These are phyloP conservation scores for Cherax destructor DNA, from an alignment of 1,140 invertebrate genomes.

Conservation along the genomic window DNA sequence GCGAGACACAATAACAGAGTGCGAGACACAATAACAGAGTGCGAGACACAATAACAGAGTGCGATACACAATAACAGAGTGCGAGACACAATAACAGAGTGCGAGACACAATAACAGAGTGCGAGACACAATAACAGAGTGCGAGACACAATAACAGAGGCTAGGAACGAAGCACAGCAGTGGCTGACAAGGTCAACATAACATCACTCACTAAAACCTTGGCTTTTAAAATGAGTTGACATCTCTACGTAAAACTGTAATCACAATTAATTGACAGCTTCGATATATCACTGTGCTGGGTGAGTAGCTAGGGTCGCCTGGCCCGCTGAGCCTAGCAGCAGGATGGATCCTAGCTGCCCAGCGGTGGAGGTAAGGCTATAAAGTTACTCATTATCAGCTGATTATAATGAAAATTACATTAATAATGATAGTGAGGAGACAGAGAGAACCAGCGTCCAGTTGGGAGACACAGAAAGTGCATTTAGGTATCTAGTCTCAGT, in stretches of 20 bases:
- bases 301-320: slow-evolving; percentile 20
- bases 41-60: too few species aligned
- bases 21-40: too few species aligned
- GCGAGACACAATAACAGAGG: neutral
- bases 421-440: slow-evolving; percentile 64
- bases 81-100: too few species aligned
- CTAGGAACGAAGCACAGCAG: neutral
- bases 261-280: slow-evolving; percentile 66
- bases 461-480: slow-evolving; percentile 60
- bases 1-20: too few species aligned
- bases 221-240: slow-evolving; percentile 64
- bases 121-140: too few species aligned
- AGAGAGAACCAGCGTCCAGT: slow-evolving; percentile 27
- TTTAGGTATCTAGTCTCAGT: slow-evolving; percentile 31
- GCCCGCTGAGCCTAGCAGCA: neutral
- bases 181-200: slow-evolving; percentile 10
- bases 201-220: slow-evolving; percentile 44
- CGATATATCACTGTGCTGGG: slow-evolving; percentile 57
- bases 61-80: too few species aligned
- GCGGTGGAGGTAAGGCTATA: slow-evolving; percentile 59
- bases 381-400: slow-evolving; percentile 68
- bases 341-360: slow-evolving; percentile 9
- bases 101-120: too few species aligned
- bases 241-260: slow-evolving; percentile 63
- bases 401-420: slow-evolving; percentile 68